Conservation (phyloP, 2,797 vertebrate species). For the Onychomys leucogaster region DNA sequence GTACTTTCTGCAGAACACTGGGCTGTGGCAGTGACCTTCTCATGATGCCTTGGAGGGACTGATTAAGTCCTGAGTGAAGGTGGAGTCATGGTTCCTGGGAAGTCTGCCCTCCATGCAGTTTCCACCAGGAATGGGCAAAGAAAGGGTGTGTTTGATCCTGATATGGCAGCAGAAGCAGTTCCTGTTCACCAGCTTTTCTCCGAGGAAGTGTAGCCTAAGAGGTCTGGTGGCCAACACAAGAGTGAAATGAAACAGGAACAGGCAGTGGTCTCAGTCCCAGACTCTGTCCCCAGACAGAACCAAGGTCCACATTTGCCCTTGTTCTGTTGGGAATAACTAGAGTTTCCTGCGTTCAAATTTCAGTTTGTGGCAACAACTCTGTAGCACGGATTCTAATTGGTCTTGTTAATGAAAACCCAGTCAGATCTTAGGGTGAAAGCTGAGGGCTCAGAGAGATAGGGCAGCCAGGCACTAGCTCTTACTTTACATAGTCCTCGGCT, state of each 20-base stretch:
- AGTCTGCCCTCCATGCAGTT: neutral
- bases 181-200: rapidly evolving
- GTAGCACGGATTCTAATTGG: no score
- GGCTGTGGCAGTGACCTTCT: neutral
- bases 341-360: neutral
- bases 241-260: neutral
- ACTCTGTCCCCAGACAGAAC: rapidly evolving
- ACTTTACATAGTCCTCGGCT: no score
- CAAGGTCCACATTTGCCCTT: neutral
- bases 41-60: neutral
- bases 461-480: no score
- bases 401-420: no score
- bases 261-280: rapidly evolving
- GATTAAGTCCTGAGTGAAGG: neutral
- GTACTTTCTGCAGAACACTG: neutral
- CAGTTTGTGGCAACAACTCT: rapidly evolving
- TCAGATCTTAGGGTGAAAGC: no score
- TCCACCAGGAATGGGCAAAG: neutral
- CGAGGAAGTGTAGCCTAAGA: neutral
- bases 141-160: rapidly evolving
- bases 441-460: no score
- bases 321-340: neutral
- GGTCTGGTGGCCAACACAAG: rapidly evolving
- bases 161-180: rapidly evolving
- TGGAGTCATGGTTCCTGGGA: neutral